These are phyloP conservation scores for Nemotelus pantherinus DNA, from an alignment of 2,888 invertebrate species.

Conservation along the genomic window DNA sequence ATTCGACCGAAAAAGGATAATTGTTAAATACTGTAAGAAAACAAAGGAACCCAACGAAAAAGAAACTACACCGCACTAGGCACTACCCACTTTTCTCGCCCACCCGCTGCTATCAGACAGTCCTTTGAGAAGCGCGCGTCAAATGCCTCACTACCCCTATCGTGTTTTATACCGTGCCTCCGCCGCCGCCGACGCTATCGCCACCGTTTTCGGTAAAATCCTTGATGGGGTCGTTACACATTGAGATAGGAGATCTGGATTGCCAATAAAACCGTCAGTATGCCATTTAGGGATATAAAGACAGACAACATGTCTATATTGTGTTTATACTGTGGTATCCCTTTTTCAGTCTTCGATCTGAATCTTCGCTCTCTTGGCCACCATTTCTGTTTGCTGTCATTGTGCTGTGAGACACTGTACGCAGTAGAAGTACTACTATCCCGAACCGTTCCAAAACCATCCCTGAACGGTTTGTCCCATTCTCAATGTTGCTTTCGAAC, in stretches of 20 bases:
- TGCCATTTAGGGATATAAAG: slow-evolving; percentile 54
- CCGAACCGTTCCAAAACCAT: slow-evolving; percentile 4
- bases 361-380: slow-evolving; percentile 1
- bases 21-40: slow-evolving; percentile 51
- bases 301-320: slow-evolving; percentile 54
- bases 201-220: slow-evolving; percentile 44
- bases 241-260: slow-evolving; percentile 57
- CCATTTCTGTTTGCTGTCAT: slow-evolving; percentile 34
- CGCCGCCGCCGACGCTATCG: not conserved
- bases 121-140: slow-evolving; percentile 30
- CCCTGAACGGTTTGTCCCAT: not conserved
- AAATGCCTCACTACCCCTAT: slow-evolving; percentile 23
- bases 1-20: slow-evolving; percentile 48
- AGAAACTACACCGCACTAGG: not conserved
- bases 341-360: slow-evolving; percentile 10
- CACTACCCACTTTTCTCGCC: slow-evolving; percentile 20
- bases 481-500: not conserved
- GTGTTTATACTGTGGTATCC: slow-evolving; percentile 42
- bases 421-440: slow-evolving; percentile 3
- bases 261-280: slow-evolving; percentile 57
- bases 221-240: slow-evolving; percentile 55
- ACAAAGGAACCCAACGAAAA: slow-evolving; percentile 1
- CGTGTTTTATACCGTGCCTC: slow-evolving; percentile 9
- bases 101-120: not conserved
- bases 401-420: slow-evolving; percentile 21